These are phyloP conservation scores for Monodelphis domestica DNA, from an alignment of 2,797 vertebrate species.

Conservation along the genomic window DNA sequence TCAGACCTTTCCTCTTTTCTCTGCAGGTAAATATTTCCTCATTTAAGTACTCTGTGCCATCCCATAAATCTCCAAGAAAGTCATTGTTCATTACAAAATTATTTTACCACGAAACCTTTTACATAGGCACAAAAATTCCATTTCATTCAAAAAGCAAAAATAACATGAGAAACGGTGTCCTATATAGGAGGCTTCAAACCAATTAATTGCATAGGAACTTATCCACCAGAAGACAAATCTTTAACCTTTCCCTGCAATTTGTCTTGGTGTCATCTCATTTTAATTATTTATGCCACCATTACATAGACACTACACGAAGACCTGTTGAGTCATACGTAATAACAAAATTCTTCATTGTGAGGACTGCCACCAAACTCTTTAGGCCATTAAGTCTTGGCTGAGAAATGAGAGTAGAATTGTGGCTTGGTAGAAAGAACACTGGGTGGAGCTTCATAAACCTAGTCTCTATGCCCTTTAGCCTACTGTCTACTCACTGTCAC, in stretches of 20 bases:
- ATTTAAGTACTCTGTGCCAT: background rate
- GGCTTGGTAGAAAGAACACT: background rate
- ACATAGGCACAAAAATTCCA: background rate
- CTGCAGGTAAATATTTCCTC: background rate
- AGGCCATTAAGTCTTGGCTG: background rate
- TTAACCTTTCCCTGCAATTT: background rate
- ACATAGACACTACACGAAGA: background rate
- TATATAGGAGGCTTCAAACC: background rate
- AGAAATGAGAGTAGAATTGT: background rate
- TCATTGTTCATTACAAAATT: background rate
- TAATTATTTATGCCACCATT: constrained; percentile 6
- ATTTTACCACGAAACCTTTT: background rate
- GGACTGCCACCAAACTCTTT: background rate
- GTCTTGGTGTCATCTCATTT: background rate
- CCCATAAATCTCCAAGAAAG: background rate
- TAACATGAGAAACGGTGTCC: background rate
- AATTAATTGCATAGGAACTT: background rate
- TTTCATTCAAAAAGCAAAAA: background rate
- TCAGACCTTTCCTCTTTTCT: background rate
- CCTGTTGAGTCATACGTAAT: background rate
- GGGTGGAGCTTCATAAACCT: background rate
- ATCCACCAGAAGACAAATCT: background rate
- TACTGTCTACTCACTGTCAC: background rate
- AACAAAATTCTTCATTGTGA: background rate
- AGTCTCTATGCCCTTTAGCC: too few relatives aligned